Percentiles rank a stretch among this genome's conserved stretches.
phyloP scores from a whole-genome alignment of 2,113 vertebrate species.

The Otus sunia region DNA sequence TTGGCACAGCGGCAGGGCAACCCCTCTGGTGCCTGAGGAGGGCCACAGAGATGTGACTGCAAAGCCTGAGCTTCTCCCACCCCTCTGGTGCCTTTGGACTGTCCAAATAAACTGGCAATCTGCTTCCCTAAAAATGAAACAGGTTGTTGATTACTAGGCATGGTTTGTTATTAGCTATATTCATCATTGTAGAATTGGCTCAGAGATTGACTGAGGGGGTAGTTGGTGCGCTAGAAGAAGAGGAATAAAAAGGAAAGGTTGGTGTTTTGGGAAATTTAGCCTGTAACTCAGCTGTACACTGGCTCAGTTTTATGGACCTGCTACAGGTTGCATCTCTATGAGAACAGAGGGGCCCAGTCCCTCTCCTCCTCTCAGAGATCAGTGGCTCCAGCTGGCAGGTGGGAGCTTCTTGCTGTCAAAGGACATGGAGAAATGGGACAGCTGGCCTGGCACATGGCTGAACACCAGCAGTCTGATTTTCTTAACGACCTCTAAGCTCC shows the following conservation, averaged over 20 bases:
- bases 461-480: background rate
- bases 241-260: background rate
- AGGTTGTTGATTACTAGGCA: fast-evolving
- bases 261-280: background rate
- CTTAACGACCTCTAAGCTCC: background rate
- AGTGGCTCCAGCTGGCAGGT: background rate
- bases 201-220: background rate
- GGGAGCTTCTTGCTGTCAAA: background rate
- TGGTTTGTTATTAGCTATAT: no score
- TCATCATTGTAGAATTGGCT: fast-evolving
- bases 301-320: background rate
- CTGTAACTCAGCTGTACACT: background rate
- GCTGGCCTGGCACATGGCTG: background rate
- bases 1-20: background rate
- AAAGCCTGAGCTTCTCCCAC: background rate
- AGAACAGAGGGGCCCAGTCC: background rate
- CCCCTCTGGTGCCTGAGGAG: background rate
- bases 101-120: background rate
- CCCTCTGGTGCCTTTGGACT: background rate
- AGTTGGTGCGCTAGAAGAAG: background rate
- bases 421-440: background rate
- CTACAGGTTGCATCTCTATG: background rate
- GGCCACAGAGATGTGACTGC: background rate
- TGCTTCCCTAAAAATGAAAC: background rate
- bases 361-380: background rate